These are phyloP conservation scores for Sweltsa coloradensis DNA, from an alignment of 1,140 invertebrate species.

Conservation along the genomic window DNA sequence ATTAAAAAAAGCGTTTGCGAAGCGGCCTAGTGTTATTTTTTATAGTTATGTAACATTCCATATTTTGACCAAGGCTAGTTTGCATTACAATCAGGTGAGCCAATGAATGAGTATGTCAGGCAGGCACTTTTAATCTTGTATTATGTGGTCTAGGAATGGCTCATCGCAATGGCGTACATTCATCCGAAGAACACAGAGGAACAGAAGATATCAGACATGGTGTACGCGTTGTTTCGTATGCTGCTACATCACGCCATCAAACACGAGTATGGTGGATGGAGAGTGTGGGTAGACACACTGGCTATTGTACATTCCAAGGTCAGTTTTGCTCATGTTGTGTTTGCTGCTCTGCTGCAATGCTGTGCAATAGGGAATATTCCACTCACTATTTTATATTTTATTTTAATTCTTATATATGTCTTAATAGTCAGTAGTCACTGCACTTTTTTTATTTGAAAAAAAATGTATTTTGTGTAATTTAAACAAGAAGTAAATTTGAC, in stretches of 20 bases:
- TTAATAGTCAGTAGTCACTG: no score
- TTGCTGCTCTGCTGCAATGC: no score
- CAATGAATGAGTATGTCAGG: background rate
- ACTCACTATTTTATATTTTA: constrained; percentile 1
- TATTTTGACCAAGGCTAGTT: background rate
- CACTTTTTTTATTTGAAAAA: background rate
- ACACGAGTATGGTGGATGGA: constrained; percentile 99
- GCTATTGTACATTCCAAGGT: constrained; percentile 99
- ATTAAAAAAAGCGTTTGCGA: no score
- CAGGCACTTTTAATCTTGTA: no score
- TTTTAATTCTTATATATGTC: constrained; percentile 7
- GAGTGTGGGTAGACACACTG: constrained; percentile 98
- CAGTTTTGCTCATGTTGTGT: constrained; percentile 17
- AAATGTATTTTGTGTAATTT: background rate
- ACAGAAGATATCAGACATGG: constrained; percentile 95
- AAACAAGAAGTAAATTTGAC: no score
- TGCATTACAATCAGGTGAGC: background rate
- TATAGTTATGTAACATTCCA: background rate
- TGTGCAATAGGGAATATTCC: no score
- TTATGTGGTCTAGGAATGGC: constrained; percentile 64
- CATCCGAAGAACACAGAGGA: constrained; percentile 92
- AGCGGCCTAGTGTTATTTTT: no score
- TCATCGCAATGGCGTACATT: constrained; percentile 97
- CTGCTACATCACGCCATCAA: constrained; percentile 97
- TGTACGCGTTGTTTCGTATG: constrained; percentile 94